phyloP scores from a whole-genome alignment of 2,888 invertebrate species.

The Conops quadrifasciatus region DNA sequence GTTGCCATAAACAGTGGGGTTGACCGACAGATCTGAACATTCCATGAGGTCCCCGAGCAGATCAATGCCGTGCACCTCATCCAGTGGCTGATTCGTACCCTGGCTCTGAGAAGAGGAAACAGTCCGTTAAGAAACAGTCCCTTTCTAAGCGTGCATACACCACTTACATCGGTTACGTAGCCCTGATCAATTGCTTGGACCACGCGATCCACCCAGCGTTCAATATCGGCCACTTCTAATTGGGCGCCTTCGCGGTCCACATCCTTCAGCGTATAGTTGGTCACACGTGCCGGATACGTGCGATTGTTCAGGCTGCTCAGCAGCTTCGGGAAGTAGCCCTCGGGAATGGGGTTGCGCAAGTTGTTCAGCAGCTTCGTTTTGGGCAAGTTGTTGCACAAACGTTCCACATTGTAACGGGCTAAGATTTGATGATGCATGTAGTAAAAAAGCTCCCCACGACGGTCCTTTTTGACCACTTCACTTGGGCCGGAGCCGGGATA shows the following conservation, averaged over 20 bases:
- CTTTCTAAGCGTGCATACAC: neutral
- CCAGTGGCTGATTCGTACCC: constrained; percentile 54
- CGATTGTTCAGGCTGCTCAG: constrained; percentile 74
- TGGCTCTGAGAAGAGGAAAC: constrained; percentile 42
- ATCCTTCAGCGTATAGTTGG: constrained; percentile 71
- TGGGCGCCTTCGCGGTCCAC: constrained; percentile 74
- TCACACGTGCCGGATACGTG: constrained; percentile 76
- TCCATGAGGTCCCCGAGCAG: constrained; percentile 82
- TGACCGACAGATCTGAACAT: constrained; percentile 73
- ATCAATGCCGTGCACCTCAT: constrained; percentile 74
- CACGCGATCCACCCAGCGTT: constrained; percentile 79
- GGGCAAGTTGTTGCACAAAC: constrained; percentile 75
- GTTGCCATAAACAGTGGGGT: constrained; percentile 77
- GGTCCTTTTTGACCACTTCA: constrained; percentile 75
- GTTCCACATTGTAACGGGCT: constrained; percentile 78
- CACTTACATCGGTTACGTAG: constrained; percentile 69
- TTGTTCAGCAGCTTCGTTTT: constrained; percentile 74
- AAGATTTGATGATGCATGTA: constrained; percentile 76
- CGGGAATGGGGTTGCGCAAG: constrained; percentile 74
- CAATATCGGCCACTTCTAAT: constrained; percentile 70
- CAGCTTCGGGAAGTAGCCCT: constrained; percentile 85
- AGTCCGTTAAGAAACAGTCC: neutral
- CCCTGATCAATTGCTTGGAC: constrained; percentile 80
- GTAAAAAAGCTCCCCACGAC: constrained; percentile 77
- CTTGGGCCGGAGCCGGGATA: constrained; percentile 76